These are phyloP conservation scores for Gobius niger DNA, from an alignment of 2,113 vertebrate genomes.

Conservation along the genomic window DNA sequence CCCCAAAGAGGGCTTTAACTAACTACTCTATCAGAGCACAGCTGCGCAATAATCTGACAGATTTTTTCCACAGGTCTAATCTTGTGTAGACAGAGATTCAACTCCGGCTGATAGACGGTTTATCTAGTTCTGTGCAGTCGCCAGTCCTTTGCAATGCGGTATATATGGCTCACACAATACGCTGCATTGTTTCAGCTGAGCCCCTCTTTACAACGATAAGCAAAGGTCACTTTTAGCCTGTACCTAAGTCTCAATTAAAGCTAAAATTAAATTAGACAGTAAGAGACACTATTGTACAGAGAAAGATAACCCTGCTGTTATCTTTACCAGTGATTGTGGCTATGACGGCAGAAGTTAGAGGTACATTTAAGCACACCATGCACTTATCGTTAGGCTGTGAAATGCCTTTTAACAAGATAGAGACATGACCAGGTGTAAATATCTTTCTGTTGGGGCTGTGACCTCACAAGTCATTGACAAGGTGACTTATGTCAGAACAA, in stretches of 20 bases:
- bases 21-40: slow-evolving; percentile 24
- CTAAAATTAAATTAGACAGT: background rate
- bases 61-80: slow-evolving; percentile 54
- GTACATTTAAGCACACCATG: background rate
- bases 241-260: background rate
- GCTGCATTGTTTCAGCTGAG: slow-evolving; percentile 19
- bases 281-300: background rate
- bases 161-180: slow-evolving; percentile 13
- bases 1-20: slow-evolving; percentile 41
- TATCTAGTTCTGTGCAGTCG: slow-evolving; percentile 42
- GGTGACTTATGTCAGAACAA: slow-evolving; percentile 24
- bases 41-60: slow-evolving; percentile 42
- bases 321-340: background rate
- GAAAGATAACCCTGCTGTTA: background rate
- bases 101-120: slow-evolving; percentile 33
- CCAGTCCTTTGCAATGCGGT: slow-evolving; percentile 27
- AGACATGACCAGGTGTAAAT: background rate
- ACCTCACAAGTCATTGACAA: background rate
- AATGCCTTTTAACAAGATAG: background rate
- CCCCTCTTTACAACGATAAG: slow-evolving; percentile 33
- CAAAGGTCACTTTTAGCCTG: slow-evolving; percentile 1
- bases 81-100: slow-evolving; percentile 42
- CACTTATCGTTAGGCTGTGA: background rate
- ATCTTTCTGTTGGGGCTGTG: background rate
- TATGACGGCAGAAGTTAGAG: background rate